Conservation (phyloP, 2,888 invertebrate genomes). For the Platycnemis pennipes region DNA sequence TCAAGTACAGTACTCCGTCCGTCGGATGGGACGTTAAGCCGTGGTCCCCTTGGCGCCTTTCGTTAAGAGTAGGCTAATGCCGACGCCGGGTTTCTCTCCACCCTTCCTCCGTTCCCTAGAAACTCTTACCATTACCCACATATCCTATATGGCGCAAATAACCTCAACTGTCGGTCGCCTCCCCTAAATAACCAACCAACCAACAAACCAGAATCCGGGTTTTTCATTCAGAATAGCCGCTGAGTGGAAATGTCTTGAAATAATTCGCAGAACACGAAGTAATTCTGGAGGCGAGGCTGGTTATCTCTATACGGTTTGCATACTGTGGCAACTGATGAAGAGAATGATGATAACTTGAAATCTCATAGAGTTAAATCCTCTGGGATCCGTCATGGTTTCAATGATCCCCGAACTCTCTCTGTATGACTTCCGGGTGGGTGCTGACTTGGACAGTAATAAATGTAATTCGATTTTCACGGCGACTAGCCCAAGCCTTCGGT, state of each 20-base stretch:
- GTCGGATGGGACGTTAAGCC: too few species aligned
- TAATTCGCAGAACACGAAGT: neutral
- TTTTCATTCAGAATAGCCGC: neutral
- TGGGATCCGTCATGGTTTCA: neutral
- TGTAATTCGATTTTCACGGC: neutral
- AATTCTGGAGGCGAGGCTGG: neutral
- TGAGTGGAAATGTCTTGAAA: neutral
- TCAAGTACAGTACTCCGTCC: too few species aligned
- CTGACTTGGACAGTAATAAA: neutral
- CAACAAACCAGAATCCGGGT: neutral
- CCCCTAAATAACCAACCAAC: too few species aligned
- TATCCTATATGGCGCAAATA: too few species aligned
- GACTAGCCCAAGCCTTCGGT: neutral
- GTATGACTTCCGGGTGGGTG: neutral
- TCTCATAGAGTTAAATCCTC: neutral
- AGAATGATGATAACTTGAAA: neutral
- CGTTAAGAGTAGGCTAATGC: too few species aligned
- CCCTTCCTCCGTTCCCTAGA: too few species aligned
- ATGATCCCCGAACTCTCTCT: neutral
- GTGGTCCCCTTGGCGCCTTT: too few species aligned
- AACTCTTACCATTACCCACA: too few species aligned
- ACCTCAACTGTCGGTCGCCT: too few species aligned
- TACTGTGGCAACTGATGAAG: neutral
- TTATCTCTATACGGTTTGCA: neutral
- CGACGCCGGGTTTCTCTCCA: too few species aligned